Percentiles rank a stretch among this genome's conserved stretches.
These are phyloP conservation scores for Xenops minutus DNA, from an alignment of 2,797 vertebrate genomes.

Conservation along the genomic window DNA sequence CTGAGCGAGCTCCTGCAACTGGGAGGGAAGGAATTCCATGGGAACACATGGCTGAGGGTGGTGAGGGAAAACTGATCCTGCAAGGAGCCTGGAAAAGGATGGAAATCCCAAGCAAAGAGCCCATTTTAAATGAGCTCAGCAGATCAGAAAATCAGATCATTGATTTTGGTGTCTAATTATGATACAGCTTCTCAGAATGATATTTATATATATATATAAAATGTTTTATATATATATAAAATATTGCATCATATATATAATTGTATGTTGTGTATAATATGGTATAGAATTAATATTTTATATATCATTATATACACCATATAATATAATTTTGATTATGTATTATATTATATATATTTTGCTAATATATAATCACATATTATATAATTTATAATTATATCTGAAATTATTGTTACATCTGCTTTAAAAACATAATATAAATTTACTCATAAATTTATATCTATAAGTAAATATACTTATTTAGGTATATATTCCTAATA, in stretches of 20 bases:
- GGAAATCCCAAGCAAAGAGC: not conserved
- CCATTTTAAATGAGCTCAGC: not conserved
- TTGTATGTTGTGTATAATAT: too few species aligned
- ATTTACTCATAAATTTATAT: not conserved
- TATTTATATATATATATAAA: not conserved
- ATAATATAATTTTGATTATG: too few species aligned
- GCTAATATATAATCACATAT: not conserved
- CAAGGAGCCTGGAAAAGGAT: not conserved
- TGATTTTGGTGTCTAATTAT: not conserved
- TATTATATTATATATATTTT: too few species aligned
- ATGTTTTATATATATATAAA: too few species aligned
- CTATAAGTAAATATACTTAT: not conserved
- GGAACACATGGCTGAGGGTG: fast-evolving
- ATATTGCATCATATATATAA: not conserved
- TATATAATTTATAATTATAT: too few species aligned
- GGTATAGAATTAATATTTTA: too few species aligned
- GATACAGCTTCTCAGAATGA: not conserved
- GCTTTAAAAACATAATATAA: not conserved
- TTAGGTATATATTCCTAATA: not conserved
- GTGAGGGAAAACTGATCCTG: not conserved
- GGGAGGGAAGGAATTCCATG: not conserved
- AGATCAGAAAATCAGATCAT: not conserved
- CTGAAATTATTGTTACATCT: not conserved
- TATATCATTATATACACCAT: too few species aligned
- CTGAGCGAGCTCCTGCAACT: not conserved